Percentiles rank a stretch among this genome's conserved stretches.
Conservation (phyloP, 2,113 vertebrate genomes). For the Acinonyx jubatus region DNA sequence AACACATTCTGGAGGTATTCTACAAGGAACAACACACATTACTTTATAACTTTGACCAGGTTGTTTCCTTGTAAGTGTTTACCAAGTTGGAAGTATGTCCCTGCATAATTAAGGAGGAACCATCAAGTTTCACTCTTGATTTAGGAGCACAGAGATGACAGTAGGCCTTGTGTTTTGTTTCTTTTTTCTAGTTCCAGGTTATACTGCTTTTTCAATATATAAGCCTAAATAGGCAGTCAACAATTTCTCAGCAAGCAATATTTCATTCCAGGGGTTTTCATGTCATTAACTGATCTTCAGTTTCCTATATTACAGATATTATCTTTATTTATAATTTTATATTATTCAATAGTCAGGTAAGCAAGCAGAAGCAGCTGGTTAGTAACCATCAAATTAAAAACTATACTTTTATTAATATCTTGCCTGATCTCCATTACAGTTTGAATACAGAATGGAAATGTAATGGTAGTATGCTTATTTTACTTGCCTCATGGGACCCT, state of each 20-base stretch:
- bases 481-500: not conserved
- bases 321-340: not conserved
- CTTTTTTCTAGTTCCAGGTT: not conserved
- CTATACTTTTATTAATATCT: not conserved
- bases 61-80: not conserved
- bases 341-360: not conserved
- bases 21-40: not conserved
- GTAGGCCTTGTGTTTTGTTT: not conserved
- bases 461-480: not conserved
- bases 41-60: not conserved
- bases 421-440: not conserved
- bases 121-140: not conserved
- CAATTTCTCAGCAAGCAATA: not conserved
- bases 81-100: not conserved
- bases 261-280: not conserved
- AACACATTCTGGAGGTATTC: not conserved
- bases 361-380: not conserved
- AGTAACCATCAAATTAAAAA: not conserved
- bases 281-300: not conserved
- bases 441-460: not conserved
- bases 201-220: not conserved
- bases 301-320: not conserved
- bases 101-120: not conserved
- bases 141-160: not conserved
- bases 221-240: not conserved